Conservation (phyloP, 53 echinoderm and acorn worm species). For the Arbacia lixula region DNA sequence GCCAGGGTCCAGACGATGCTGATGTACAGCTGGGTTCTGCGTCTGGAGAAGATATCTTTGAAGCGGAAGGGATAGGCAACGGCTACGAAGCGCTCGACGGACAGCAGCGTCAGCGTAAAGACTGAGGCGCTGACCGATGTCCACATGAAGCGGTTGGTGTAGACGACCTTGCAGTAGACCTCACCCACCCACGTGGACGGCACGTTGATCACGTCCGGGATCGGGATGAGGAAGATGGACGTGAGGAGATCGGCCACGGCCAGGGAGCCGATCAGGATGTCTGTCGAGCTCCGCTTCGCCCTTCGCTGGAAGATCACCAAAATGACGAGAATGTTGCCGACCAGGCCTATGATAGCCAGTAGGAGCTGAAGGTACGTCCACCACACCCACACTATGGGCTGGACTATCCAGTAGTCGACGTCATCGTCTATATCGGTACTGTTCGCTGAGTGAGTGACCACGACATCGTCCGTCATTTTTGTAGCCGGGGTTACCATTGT, state of each 20-base stretch:
- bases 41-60: conserved; percentile 62
- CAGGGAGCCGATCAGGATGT: conserved; percentile 74
- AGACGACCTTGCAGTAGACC: conserved; percentile 82
- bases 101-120: conserved; percentile 76
- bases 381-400: conserved; percentile 64
- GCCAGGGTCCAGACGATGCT: conserved; percentile 65
- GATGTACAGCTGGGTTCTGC: conserved; percentile 62
- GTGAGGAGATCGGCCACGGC: conserved; percentile 88
- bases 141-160: conserved; percentile 81
- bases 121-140: conserved; percentile 80
- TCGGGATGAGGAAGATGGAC: conserved; percentile 71
- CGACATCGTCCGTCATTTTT: too few species aligned
- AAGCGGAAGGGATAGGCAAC: conserved; percentile 78
- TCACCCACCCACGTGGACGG: conserved; percentile 61
- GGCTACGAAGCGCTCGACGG: conserved; percentile 82
- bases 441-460: too few species aligned
- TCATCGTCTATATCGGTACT: not conserved
- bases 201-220: conserved; percentile 55
- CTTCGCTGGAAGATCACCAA: conserved; percentile 69
- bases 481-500: too few species aligned
- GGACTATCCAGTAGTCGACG: not conserved
- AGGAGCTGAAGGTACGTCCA: conserved; percentile 57
- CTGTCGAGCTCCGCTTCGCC: conserved; percentile 67
- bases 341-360: conserved; percentile 72
- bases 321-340: conserved; percentile 87